Base-by-base conservation (phyloP, 2,888 invertebrate genomes). In the Malacosoma neustria region DNA sequence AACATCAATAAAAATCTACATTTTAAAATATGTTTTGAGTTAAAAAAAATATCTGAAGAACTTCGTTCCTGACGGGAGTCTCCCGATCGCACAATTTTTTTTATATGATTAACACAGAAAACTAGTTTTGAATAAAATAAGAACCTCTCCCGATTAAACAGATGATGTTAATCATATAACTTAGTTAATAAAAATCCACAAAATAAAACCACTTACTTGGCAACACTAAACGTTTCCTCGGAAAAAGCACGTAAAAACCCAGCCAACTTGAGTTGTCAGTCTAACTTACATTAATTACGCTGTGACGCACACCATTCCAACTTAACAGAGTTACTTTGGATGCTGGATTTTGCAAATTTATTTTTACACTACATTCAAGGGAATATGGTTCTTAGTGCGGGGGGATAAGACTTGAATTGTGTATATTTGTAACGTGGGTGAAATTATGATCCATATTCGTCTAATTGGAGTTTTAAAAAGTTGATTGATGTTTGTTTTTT, bases 231-330 rank as follows among this genome's bases (percentile, higher is more conserved):
- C 9, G 35, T 14, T 35, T 42, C 34, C 41, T 36, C 31, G 43
- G 46, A 48, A 52, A 51, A 51, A 50, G 42, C 52, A 38, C 40
- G 36, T 57, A 54, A 55, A 57, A 67, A 22, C 38, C 58, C 68
- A 42, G 49, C 64, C 56, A 43, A 53, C 50, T 49, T 45, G 44
- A 52, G 54, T 50, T 48, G 65, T 48, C 54, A 38, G 43, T 37
- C 37, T 14, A 41, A 45, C 46, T 52, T 49, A 46, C 43, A 46
- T 49, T 42, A 46, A 48, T 45, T 46, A 49, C 42, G 41, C 38
- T 32, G 22, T 36, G 38, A 43, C 31, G 36, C 36, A 15, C 38
- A 32, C 30, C 51, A 33, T 50, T 50, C 38, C 37, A 45, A 46
- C 46, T 63, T 54, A 15, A 59, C 40, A 48, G 58, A 29, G 39